These are phyloP conservation scores for Cinclus mexicanus DNA, from an alignment of 2,113 vertebrate species.

Conservation along the genomic window DNA sequence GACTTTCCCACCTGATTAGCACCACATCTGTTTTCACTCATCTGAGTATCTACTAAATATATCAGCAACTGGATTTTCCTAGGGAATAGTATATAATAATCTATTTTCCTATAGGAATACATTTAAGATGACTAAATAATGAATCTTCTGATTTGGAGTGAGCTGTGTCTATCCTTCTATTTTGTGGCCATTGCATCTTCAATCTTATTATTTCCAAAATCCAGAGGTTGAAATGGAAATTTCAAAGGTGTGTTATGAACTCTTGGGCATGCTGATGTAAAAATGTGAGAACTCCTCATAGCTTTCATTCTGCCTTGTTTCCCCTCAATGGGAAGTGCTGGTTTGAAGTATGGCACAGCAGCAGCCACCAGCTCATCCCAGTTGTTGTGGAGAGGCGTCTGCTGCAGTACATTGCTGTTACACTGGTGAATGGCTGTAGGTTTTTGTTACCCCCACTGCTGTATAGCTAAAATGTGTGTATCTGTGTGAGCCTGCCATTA, in stretches of 20 bases:
- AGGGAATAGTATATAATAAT: not conserved
- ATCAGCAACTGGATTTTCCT: not conserved
- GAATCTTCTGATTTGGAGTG: not conserved
- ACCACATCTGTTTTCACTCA: not conserved
- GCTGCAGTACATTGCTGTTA: not conserved
- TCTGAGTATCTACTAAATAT: not conserved
- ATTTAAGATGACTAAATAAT: not conserved
- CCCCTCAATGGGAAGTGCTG: not conserved
- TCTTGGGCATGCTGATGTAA: not conserved
- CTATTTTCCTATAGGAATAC: not conserved
- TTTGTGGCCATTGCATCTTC: not conserved
- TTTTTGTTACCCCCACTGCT: not conserved
- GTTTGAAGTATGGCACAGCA: not conserved
- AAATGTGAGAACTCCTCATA: not conserved
- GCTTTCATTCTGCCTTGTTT: not conserved
- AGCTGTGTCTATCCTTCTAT: not conserved
- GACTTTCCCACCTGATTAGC: not conserved
- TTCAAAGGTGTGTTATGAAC: accelerated
- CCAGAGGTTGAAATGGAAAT: not conserved
- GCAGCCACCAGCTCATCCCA: not conserved
- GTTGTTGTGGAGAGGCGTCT: not conserved
- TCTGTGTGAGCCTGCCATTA: not conserved
- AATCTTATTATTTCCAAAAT: not conserved
- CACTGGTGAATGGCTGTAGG: not conserved
- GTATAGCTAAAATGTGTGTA: not conserved